These are phyloP conservation scores for roundworm (Caenorhabditis elegans) DNA, from an alignment of 1,140 invertebrate genomes.

Conservation along the genomic window WBcel235 BX284602.5:6774001-6774500, in stretches of 20 bases:
- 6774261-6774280: slow-evolving; percentile 57
- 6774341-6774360: slow-evolving; percentile 33
- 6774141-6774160: background rate
- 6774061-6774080: too few relatives aligned
- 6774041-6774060: too few relatives aligned
- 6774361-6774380: too few relatives aligned
- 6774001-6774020: too few relatives aligned
- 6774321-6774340: slow-evolving; percentile 24
- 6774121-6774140: background rate
- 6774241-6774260: slow-evolving; percentile 74
- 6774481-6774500: background rate
- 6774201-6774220: slow-evolving; percentile 75
- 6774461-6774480: background rate
- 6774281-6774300: slow-evolving; percentile 38
- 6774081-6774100: too few relatives aligned
- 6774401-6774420: too few relatives aligned
- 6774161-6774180: background rate
- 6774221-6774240: slow-evolving; percentile 77
- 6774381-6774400: too few relatives aligned
- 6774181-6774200: slow-evolving; percentile 11
- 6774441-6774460: slow-evolving; percentile 17
- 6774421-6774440: background rate
- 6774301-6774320: slow-evolving; percentile 22
- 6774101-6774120: too few relatives aligned
- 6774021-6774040: too few relatives aligned